Base-by-base conservation (phyloP, 2,113 vertebrate genomes). In the Puma concolor region DNA sequence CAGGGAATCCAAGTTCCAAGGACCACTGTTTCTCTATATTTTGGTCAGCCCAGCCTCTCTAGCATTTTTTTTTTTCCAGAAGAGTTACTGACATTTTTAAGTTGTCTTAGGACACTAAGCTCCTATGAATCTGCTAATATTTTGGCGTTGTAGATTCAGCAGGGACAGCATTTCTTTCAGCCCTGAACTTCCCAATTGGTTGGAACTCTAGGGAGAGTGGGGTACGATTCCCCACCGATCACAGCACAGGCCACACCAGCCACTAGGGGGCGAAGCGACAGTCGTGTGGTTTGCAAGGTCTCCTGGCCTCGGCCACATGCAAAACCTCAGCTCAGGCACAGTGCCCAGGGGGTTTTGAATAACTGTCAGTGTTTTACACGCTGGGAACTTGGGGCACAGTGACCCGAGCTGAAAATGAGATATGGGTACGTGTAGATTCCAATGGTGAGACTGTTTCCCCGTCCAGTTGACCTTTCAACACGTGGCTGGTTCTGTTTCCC, bases 241-340 rank as follows among this genome's bases (percentile, higher is more conserved):
- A n/a, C 63, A 52, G 64, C 41, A 4, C 2, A 4, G 8, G 63
- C 69, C 1, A 0, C 48, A 11, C 85, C 54, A 48, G 33, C 91
- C 95, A 85, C 88, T 9, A 84, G 93, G 94, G 88, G 88, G 95
- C 96, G 29, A 54, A 57, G 57, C 0, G 2, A 14, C 21, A 33
- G 81, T 9, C 48, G 11, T 36, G 67, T 2, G 48, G 14, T 38
- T 41, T 38, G 1, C 27, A 2, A 36, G 67, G 38, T 17, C 5
- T 17, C 64, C 7, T 7, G 80, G 31, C 23, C 6, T 0, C 16
- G 0, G 8, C 29, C 57, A 60, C 57, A 23, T 9, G 0, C 0
- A 1, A 23, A 54, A 38, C 25, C 63, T 31, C 13, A 38, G 38
- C 63, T 31, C 4, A 0, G 21, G n/a, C 14, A 12, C n/a, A 21